Conservation (phyloP, 2,888 invertebrate species). For the Latheticus oryzae region DNA sequence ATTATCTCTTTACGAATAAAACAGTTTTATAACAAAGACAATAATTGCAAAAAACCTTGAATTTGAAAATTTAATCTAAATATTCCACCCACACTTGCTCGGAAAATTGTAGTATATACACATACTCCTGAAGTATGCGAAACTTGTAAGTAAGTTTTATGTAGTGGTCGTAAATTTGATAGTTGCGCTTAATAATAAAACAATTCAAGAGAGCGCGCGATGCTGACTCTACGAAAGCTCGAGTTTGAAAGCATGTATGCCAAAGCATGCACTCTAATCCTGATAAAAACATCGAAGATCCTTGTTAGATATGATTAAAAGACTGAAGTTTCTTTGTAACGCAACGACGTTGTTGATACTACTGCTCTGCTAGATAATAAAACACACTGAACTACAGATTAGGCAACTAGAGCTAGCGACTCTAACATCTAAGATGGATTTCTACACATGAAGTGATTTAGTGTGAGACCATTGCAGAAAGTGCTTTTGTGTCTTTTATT, state of each 20-base stretch:
- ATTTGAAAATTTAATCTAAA: no score
- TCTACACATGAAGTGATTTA: constrained; percentile 24
- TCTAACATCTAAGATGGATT: constrained; percentile 14
- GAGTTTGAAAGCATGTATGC: constrained; percentile 25
- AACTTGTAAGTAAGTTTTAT: constrained; percentile 20
- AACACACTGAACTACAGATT: constrained; percentile 24
- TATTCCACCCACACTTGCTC: neutral
- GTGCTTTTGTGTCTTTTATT: neutral
- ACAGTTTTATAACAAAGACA: constrained; percentile 18
- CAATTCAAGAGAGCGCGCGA: constrained; percentile 15
- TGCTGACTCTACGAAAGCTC: constrained; percentile 13
- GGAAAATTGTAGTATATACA: constrained; percentile 8
- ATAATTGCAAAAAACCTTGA: no score
- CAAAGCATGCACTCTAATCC: constrained; percentile 32
- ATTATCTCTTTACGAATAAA: constrained; percentile 26
- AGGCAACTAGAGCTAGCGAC: constrained; percentile 14
- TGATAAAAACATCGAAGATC: constrained; percentile 23
- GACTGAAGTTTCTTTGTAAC: constrained; percentile 3
- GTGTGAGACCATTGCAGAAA: constrained; percentile 23
- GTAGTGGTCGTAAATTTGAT: constrained; percentile 17
- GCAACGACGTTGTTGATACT: neutral
- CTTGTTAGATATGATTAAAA: constrained; percentile 14
- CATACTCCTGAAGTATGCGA: constrained; percentile 1
- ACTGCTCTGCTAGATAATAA: constrained; percentile 17
- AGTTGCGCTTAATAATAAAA: constrained; percentile 25